Conservation (phyloP, 1,140 invertebrate species). For the Calephelis virginiensis region DNA sequence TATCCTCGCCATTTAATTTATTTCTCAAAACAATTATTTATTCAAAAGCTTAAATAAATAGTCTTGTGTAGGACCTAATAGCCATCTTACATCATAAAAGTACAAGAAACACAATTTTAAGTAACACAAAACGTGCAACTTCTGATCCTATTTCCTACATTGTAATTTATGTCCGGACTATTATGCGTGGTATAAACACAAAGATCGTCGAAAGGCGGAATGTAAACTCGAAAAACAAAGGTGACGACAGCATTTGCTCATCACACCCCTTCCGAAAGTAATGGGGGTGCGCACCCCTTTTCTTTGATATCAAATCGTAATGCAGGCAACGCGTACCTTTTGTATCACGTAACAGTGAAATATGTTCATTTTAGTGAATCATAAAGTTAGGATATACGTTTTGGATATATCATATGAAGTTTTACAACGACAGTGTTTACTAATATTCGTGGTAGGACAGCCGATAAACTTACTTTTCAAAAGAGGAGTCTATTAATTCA, state of each 20-base stretch:
- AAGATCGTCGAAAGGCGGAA: constrained; percentile 16
- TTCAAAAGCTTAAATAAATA: too few relatives aligned
- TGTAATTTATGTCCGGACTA: constrained; percentile 12
- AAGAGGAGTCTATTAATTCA: too few relatives aligned
- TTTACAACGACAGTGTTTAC: neutral
- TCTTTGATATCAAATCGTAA: constrained; percentile 18
- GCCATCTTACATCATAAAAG: too few relatives aligned
- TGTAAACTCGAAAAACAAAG: constrained; percentile 34
- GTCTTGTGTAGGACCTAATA: too few relatives aligned
- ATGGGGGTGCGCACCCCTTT: constrained; percentile 21
- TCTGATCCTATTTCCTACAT: neutral
- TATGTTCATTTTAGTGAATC: constrained; percentile 7
- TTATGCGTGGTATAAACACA: constrained; percentile 11
- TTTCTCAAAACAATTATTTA: too few relatives aligned
- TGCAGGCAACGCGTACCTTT: neutral
- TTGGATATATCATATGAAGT: neutral
- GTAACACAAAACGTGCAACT: neutral
- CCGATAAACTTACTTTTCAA: too few relatives aligned
- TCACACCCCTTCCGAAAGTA: constrained; percentile 27
- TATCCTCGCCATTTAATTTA: too few relatives aligned
- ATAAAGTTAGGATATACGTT: neutral
- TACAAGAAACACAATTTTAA: too few relatives aligned
- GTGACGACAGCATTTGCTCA: constrained; percentile 27
- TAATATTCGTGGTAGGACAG: too few relatives aligned
- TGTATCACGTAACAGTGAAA: neutral